Evolutionary conservation across 2,113 vertebrate species (phyloP).

Genomic region (Syrmaticus mikado): DNA sequence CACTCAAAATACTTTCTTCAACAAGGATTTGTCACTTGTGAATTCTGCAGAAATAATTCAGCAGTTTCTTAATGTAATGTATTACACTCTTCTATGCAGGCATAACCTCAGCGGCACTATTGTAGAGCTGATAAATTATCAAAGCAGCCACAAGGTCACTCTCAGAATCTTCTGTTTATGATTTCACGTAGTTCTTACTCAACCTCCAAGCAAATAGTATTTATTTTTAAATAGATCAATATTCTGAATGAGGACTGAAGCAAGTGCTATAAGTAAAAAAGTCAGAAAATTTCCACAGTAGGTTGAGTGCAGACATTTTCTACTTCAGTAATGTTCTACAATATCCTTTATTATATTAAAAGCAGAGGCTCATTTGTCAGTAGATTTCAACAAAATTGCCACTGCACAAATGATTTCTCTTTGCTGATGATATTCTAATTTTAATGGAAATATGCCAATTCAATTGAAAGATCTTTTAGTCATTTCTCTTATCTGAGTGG

Average conservation of each 20-base stretch:
- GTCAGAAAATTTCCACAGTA: not conserved
- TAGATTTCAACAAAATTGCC: not conserved
- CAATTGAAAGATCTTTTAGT: not conserved
- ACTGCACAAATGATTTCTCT: not conserved
- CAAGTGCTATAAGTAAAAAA: not conserved
- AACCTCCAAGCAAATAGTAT: not conserved
- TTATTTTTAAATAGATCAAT: not conserved
- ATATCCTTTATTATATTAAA: not conserved
- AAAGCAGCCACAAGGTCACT: not conserved
- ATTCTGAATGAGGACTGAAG: not conserved
- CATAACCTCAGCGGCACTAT: not conserved
- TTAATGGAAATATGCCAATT: no score
- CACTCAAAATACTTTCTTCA: not conserved
- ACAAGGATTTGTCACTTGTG: not conserved
- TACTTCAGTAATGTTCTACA: not conserved
- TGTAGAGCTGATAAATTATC: not conserved
- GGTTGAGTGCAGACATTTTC: not conserved
- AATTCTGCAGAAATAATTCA: not conserved
- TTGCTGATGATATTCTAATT: not conserved
- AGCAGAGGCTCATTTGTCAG: not conserved
- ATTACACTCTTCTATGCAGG: not conserved
- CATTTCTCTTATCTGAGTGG: not conserved
- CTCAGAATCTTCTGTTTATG: not conserved
- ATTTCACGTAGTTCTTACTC: not conserved
- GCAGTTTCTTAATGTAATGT: not conserved